phyloP scores from a whole-genome alignment of 1,140 invertebrate species.

The Bursaphelenchus mucronatus region DNA sequence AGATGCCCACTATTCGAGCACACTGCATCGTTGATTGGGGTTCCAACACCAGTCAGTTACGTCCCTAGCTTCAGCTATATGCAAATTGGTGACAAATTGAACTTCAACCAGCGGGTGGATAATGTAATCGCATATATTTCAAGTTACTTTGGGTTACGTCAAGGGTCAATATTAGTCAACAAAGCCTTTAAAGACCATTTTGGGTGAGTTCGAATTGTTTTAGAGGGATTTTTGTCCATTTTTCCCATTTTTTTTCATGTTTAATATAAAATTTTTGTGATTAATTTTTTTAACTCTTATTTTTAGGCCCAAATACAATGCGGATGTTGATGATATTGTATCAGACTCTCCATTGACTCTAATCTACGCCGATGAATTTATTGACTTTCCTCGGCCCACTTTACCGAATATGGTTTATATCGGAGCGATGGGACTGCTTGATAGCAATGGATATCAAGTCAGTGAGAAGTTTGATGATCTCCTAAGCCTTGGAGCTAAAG shows the following conservation, averaged over 20 bases:
- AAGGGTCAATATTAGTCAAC: too few species aligned
- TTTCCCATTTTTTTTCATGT: background rate
- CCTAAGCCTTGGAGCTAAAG: too few species aligned
- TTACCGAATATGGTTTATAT: background rate
- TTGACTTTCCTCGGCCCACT: background rate
- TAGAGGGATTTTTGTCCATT: background rate
- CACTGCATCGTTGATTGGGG: constrained; percentile 15
- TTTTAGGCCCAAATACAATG: background rate
- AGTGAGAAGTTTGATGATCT: too few species aligned
- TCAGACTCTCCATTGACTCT: background rate
- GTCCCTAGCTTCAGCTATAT: background rate
- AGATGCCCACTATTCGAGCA: constrained; percentile 24
- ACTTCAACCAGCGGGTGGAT: background rate
- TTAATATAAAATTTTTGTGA: background rate
- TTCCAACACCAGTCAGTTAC: background rate
- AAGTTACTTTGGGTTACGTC: background rate
- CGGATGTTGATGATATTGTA: background rate
- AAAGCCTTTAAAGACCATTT: too few species aligned
- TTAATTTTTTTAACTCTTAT: background rate
- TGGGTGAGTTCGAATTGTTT: too few species aligned
- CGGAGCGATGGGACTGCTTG: background rate
- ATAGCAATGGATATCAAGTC: too few species aligned
- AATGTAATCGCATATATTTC: constrained; percentile 1
- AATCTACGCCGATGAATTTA: background rate
- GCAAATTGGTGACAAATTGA: background rate